phyloP scores from a whole-genome alignment of 1,140 invertebrate genomes.

The Mycetomoellerius zeteki region DNA sequence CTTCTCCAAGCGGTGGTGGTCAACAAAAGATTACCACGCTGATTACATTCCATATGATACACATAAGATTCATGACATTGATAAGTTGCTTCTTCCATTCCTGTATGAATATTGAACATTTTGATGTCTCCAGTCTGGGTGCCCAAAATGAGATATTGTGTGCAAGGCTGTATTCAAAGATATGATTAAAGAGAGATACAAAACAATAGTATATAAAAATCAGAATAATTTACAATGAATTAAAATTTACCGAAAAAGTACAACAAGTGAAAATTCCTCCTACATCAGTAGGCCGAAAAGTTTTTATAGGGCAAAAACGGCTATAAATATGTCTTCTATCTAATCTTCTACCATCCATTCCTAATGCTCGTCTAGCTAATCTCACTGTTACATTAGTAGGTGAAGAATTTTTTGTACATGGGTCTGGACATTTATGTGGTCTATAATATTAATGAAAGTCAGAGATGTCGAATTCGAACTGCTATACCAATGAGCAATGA shows the following conservation, averaged over 20 bases:
- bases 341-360: slow-evolving; percentile 88
- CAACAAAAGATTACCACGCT: slow-evolving; percentile 93
- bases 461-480: background rate
- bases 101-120: slow-evolving; percentile 94
- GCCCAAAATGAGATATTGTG: slow-evolving; percentile 94
- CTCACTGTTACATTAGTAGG: slow-evolving; percentile 92
- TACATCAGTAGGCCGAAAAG: slow-evolving; percentile 91
- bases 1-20: slow-evolving; percentile 95
- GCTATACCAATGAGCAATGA: no score
- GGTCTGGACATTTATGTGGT: slow-evolving; percentile 97
- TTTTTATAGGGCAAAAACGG: slow-evolving; percentile 95
- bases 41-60: slow-evolving; percentile 91
- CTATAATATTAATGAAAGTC: slow-evolving; percentile 84
- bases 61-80: slow-evolving; percentile 95
- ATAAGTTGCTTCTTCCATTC: slow-evolving; percentile 92
- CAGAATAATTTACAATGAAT: slow-evolving; percentile 37
- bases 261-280: slow-evolving; percentile 95
- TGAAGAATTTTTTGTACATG: slow-evolving; percentile 90
- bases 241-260: slow-evolving; percentile 90
- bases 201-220: slow-evolving; percentile 6
- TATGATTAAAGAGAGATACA: slow-evolving; percentile 24
- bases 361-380: slow-evolving; percentile 87
- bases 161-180: slow-evolving; percentile 89
- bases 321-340: slow-evolving; percentile 95
- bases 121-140: slow-evolving; percentile 96